These are phyloP conservation scores for Pristis pectinata DNA, from an alignment of 2,797 vertebrate genomes.

Conservation along the genomic window DNA sequence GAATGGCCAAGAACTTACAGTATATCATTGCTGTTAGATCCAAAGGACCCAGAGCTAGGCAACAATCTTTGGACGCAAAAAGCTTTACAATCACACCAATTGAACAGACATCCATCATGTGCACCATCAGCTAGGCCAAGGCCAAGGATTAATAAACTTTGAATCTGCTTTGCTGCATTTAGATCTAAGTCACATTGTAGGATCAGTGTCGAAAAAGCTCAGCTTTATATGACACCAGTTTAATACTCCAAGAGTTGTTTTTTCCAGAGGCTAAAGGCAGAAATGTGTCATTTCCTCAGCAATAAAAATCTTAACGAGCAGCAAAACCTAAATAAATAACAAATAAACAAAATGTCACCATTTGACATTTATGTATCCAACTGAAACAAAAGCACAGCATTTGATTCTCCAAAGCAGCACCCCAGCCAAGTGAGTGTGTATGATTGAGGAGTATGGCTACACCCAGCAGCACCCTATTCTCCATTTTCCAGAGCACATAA, in stretches of 20 bases:
- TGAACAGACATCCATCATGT: neutral
- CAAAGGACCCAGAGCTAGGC: neutral
- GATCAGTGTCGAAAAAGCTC: neutral
- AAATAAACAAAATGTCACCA: neutral
- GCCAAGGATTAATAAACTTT: neutral
- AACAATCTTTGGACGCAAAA: neutral
- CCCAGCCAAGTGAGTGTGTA: neutral
- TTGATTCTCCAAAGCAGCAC: neutral
- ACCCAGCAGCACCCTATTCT: neutral
- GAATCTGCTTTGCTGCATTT: neutral
- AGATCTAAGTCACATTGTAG: neutral
- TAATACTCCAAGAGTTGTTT: neutral
- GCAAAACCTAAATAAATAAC: neutral
- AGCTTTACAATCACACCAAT: neutral
- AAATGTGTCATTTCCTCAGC: neutral
- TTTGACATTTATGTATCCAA: neutral
- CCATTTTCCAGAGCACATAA: neutral
- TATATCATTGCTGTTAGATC: neutral
- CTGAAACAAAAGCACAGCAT: neutral
- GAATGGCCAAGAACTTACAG: neutral
- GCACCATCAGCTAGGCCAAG: neutral
- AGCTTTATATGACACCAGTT: neutral
- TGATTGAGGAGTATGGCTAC: neutral
- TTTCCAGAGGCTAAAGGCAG: neutral
- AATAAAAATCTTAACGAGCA: neutral